Evolutionary conservation across 2,888 invertebrate species (phyloP), one percentile per base, ranked within the genome.

Genomic region (Seira sanloemensis): DNA sequence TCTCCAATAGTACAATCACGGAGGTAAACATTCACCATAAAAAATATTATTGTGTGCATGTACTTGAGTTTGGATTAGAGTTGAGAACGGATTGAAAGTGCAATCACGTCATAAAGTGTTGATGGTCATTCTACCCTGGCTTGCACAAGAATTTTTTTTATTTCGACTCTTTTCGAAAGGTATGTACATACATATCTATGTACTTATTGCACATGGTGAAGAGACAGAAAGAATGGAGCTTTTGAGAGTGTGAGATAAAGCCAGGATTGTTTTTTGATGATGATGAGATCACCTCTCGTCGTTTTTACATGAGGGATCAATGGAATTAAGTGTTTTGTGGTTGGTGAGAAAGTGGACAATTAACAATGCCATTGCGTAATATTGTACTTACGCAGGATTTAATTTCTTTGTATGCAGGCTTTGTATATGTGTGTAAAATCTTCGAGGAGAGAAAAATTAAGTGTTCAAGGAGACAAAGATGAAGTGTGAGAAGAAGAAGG

Each of bases 321-420:
- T 58, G 58, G n/a, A 62, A 62, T 2, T 2, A 18, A 4, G 2
- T 62, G 19, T 62, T 7, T n/a, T 62, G 19, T 27, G 26, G 65
- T 7, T 80, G 74, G 74, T 78, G 82, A 83, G 77, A 83, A 83
- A 83, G 82, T 83, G 77, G 73, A 83, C 82, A 76, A 82, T 82
- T 82, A 82, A 76, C 81, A 82, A 76, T 81, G 71, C 76, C 21
- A 65, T 82, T 82, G 77, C 82, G 82, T 76, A 82, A 82, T 77
- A 62, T 62, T 58, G n/a, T 4, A n/a, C n/a, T n/a, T n/a, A n/a
- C n/a, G n/a, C n/a, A n/a, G n/a, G n/a, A n/a, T n/a, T n/a, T n/a
- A n/a, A n/a, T n/a, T n/a, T n/a, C n/a, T n/a, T n/a, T n/a, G n/a
- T n/a, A n/a, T n/a, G n/a, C n/a, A n/a, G n/a, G 62, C 23, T 65